These are phyloP conservation scores for Polyommatus iphigenia DNA, from an alignment of 2,888 invertebrate species.

Conservation along the genomic window DNA sequence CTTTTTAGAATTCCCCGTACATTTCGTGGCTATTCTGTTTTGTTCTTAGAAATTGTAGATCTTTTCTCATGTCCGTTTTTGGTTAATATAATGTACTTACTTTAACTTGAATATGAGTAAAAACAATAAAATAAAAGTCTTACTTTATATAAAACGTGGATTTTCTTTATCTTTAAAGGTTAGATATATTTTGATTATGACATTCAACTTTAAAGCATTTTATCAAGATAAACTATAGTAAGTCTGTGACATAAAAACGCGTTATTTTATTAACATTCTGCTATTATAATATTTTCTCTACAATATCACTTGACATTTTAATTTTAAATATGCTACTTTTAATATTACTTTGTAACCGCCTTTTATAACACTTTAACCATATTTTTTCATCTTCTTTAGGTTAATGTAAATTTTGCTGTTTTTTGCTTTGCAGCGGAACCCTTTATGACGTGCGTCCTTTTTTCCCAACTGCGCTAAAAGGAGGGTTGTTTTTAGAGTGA, in stretches of 20 bases:
- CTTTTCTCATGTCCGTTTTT: neutral
- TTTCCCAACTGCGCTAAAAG: neutral
- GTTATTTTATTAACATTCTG: neutral
- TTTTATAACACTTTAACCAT: neutral
- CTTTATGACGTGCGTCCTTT: neutral
- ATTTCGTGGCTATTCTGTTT: neutral
- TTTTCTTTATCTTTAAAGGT: too few relatives aligned
- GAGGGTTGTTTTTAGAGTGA: too few relatives aligned
- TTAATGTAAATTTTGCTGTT: neutral
- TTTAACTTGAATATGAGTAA: too few relatives aligned
- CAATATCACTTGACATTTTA: neutral
- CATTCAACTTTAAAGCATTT: too few relatives aligned
- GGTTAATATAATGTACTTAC: too few relatives aligned
- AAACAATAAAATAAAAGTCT: too few relatives aligned
- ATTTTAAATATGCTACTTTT: neutral
- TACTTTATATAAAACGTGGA: too few relatives aligned
- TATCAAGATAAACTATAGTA: neutral
- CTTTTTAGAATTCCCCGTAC: slow-evolving; percentile 23
- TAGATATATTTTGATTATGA: too few relatives aligned
- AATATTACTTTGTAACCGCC: neutral
- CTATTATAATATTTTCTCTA: neutral
- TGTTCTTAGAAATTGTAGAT: neutral
- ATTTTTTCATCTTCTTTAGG: neutral
- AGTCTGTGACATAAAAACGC: neutral
- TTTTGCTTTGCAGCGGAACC: slow-evolving; percentile 4